Base-by-base conservation (phyloP, 2,113 vertebrate genomes). In the Melanotaenia duboulayi region DNA sequence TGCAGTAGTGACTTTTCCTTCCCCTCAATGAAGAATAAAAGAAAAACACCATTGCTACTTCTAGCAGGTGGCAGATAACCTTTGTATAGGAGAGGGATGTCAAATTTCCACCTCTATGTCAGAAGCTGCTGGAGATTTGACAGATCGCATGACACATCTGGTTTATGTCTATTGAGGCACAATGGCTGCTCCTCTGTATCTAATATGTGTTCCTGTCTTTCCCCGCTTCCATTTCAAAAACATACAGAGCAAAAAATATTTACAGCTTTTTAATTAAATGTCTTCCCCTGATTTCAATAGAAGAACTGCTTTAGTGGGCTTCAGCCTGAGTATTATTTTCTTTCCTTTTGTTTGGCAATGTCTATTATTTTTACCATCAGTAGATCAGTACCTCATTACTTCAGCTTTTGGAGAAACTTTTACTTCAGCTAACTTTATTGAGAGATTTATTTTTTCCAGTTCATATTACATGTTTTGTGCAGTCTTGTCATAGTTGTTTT, bases 1-100 rank as follows among this genome's bases (percentile, higher is more conserved):
- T 90, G 73, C 71, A 65, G 65, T 90, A 74, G 89, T 86, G 75
- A 85, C 77, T 54, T 61, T 57, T 62, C 62, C 75, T 65, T 52
- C 75, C 75, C 32, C 42, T 13, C 50, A 49, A 37, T 55, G 66
- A 60, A n/a, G 32, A 39, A 59, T 40, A 46, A 25, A 76, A 28
- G 14, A 70, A 20, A 65, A 60, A 35, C 13, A 51, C 67, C 25
- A n/a, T 46, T 67, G 64, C 71, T 60, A 20, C 65, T 64, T 78
- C 37, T 80, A 72, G 85, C 84, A 89, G 89, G 83, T 73, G 78
- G 84, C 78, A 82, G 78, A 75, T 81, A 75, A 87, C 85, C 81
- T 89, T 83, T 86, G 87, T 84, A 72, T 71, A 82, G 69, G 74
- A 63, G 59, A 67, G 61, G 52, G 44, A 81, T 81, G 80, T 84